Evolutionary conservation across 1,140 invertebrate species (phyloP), one percentile per base, ranked within the genome.

Genomic region (Dolichoris vasculosae): DNA sequence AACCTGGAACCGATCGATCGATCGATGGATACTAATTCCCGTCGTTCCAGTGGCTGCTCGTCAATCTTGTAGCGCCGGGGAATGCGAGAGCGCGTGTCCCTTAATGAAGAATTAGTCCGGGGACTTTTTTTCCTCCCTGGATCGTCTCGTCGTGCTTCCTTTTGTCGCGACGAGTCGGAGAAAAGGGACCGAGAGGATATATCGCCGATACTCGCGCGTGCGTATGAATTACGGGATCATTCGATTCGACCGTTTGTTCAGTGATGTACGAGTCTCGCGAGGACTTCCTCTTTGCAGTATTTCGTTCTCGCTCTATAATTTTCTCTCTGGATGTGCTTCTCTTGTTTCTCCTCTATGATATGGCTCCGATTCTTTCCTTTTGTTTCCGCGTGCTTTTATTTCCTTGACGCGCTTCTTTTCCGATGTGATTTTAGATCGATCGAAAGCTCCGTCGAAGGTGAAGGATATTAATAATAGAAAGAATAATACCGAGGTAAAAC

Each of bases 151-250:
- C 13, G 11, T 17, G 17, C 51, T 55, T 55, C 8, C 51, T 55
- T 55, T 17, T 4, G 55, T 8, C 48, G 48, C 15, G 48, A 9
- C 48, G 55, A 23, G 23, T 4, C 3, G 55, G 43, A 46, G 43
- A 46, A 46, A 46, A 46, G 6, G 13, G 55, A 13, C 4, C 23
- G 26, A 59, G 7, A 13, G 2, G 55, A 13, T 26, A n/a, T n/a
- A 79, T 59, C 26, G 23, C 32, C 17, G 26, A 43, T 26, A 20
- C 77, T 87, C 79, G 82, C 79, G 80, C 69, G 84, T 75, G 64
- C 73, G 76, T 75, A 88, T 82, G 79, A 51, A 80, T 81, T 85
- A 75, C 69, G 51, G 73, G 63, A 67, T 83, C 67, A 84, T 84
- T 77, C 73, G 82, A 76, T 64, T 76, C 32, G 69, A 15, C 15